Evolutionary conservation across 2,888 invertebrate species (phyloP), one percentile per base, ranked within the genome.

Genomic region (Cataglyphis rosenhaueri): DNA sequence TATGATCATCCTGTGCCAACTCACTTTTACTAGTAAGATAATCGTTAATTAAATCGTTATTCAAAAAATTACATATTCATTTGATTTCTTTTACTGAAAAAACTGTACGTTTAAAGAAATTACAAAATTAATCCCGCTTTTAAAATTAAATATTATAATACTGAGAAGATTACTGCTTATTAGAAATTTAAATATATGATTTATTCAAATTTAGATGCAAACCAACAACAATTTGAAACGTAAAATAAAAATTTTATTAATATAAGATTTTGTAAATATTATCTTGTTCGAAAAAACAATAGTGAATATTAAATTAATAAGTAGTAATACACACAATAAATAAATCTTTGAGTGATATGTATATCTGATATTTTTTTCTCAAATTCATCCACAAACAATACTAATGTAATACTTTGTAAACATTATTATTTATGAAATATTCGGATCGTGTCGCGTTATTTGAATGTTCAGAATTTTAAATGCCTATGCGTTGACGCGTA

Each of bases 1-100:
- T 61, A 78, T 55, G 38, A 61, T 41, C 82, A 66, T 68, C 65
- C 64, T 59, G 35, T 32, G 25, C 64, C 76, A 73, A 57, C 68
- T 57, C 41, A 66, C 57, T 70, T 78, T 78, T 70, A 32, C 70
- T 21, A 25, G 29, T 32, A 0, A 21, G 5, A 41, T 10, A 57
- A n/a, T 44, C 21, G 5, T 55, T 76, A 29, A 68, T 68, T 41
- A 62, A 75, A 21, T 29, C 41, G 29, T 21, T 65, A 74, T 10
- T 32, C 6, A 15, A 8, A 10, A 8, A 10, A 12, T 52, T 48
- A n/a, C 8, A 38, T 44, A 29, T 32, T 74, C 32, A 32, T 32
- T n/a, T 38, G 4, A 5, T 18, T 15, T 41, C 2, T 29, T 59
- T 25, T 38, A 59, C 41, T 21, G n/a, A 44, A 44, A 15, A 41